phyloP scores from a whole-genome alignment of 2,797 vertebrate genomes.

The Bucorvus abyssinicus region DNA sequence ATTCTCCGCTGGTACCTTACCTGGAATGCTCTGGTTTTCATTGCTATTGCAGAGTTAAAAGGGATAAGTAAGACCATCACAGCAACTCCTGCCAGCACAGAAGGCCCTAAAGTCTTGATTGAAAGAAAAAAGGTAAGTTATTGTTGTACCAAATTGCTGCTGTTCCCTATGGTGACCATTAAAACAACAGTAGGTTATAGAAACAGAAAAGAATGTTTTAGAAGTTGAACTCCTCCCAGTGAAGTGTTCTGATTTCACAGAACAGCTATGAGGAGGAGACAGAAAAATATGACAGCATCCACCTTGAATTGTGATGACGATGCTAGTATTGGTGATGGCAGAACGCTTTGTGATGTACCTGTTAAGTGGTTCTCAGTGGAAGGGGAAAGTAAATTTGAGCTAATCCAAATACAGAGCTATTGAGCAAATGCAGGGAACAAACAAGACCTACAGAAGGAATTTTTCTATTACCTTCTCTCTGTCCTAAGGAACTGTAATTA shows the following conservation, averaged over 20 bases:
- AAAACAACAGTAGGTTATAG: background rate
- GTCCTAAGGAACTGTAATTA: background rate
- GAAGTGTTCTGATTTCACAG: background rate
- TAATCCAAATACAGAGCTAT: background rate
- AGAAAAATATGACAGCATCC: background rate
- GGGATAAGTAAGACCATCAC: slow-evolving; percentile 94
- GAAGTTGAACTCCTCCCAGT: background rate
- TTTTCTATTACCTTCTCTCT: background rate
- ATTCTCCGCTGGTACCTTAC: slow-evolving; percentile 67
- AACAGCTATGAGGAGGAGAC: background rate
- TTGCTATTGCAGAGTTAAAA: slow-evolving; percentile 87
- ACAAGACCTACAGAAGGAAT: background rate
- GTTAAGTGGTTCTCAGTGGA: background rate
- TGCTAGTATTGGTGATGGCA: background rate
- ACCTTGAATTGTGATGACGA: background rate
- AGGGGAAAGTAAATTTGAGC: background rate
- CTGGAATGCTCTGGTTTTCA: slow-evolving; percentile 91
- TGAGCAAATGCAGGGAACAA: background rate
- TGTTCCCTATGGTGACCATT: background rate
- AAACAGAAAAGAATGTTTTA: background rate
- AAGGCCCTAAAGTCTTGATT: slow-evolving; percentile 86
- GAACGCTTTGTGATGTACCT: background rate
- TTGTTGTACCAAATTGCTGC: background rate
- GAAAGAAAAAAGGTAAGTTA: background rate
- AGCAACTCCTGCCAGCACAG: slow-evolving; percentile 91